Evolutionary conservation across 1,140 invertebrate species (phyloP), one percentile per base, ranked within the genome.

Genomic region (Tetraneura akinire): DNA sequence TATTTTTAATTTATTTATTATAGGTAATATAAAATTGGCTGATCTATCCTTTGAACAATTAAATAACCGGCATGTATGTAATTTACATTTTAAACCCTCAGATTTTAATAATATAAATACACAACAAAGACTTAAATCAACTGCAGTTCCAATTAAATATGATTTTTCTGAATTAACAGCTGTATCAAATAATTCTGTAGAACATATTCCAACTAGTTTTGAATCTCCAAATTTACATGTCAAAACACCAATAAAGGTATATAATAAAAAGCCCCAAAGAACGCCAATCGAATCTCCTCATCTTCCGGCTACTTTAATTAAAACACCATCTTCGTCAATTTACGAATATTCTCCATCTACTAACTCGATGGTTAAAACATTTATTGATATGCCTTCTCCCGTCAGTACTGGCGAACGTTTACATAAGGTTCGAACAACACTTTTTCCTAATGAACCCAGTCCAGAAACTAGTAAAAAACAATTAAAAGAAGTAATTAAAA

Each of bases 361-460:
- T 21, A 55, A n/a, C 21, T 55, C 9, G 21, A 55, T 21, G 8
- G 8, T n/a, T 53, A 53, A 53, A 55, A 21, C 53, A 55, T 55
- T 55, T 55, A 55, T n/a, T n/a, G n/a, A n/a, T n/a, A n/a, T n/a
- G n/a, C n/a, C n/a, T n/a, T n/a, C n/a, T n/a, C n/a, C n/a, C 5
- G 14, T 26, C 14, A 57, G 21, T 57, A 57, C 10, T n/a, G n/a
- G n/a, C n/a, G n/a, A n/a, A 9, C 53, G 53, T 23, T 21, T 21
- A 55, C n/a, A 23, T 9, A 49, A 66, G 13, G 0, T 1, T 29
- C 80, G 55, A 66, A 82, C 5, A 32, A 80, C 73, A 73, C 1
- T 64, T 29, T 26, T 37, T 64, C 42, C 45, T 70, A 55, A 8
- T n/a, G 8, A 55, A 23, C 18, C 18, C 10, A 55, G n/a, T 5